These are phyloP conservation scores for Trichogramma dendrolimi DNA, from an alignment of 2,888 invertebrate species.

Conservation along the genomic window DNA sequence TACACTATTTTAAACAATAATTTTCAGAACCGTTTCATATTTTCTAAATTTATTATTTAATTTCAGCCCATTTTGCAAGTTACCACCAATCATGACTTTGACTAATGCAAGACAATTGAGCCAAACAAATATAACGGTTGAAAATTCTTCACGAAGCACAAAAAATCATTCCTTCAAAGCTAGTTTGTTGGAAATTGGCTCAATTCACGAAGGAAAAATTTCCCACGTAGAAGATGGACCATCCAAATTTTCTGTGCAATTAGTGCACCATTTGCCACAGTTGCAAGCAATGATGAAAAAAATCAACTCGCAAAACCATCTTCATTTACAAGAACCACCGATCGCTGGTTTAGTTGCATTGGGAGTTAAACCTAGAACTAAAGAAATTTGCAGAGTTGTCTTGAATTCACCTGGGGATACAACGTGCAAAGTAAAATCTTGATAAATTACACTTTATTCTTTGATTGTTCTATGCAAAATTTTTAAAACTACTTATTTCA, in stretches of 20 bases:
- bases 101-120: too few relatives aligned
- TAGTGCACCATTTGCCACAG: conserved; percentile 60
- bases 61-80: conserved; percentile 6
- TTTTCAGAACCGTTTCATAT: background rate
- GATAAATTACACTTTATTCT: background rate
- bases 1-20: background rate
- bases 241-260: conserved; percentile 70
- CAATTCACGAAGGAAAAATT: conserved; percentile 46
- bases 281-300: conserved; percentile 69
- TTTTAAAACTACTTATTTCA: conserved; percentile 4
- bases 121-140: background rate
- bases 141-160: background rate
- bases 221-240: conserved; percentile 79
- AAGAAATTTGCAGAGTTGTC: conserved; percentile 70
- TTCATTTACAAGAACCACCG: conserved; percentile 64
- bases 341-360: conserved; percentile 74
- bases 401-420: conserved; percentile 69
- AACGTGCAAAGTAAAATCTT: conserved; percentile 58
- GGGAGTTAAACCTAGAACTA: conserved; percentile 67
- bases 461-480: background rate
- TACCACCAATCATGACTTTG: too few relatives aligned
- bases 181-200: conserved; percentile 24
- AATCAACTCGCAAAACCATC: conserved; percentile 61
- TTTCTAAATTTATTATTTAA: background rate
- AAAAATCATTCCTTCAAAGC: conserved; percentile 25